Conservation (phyloP, 2,113 vertebrate genomes). For the Tursiops truncatus region DNA sequence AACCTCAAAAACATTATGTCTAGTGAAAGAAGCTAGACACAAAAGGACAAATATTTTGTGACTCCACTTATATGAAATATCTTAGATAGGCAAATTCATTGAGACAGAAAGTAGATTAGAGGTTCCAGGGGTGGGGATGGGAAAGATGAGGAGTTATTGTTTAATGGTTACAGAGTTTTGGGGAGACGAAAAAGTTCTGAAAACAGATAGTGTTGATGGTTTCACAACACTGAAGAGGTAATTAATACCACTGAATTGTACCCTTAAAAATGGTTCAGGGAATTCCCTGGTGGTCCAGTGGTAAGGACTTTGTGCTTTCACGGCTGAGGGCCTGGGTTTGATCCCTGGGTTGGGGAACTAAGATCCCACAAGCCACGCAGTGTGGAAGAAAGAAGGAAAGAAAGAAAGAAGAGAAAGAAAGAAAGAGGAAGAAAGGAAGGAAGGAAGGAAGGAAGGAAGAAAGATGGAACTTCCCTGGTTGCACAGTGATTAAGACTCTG, state of each 20-base stretch:
- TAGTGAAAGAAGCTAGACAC: neutral
- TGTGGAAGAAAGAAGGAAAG: no score
- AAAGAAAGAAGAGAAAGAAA: no score
- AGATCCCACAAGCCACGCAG: no score
- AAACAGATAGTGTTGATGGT: neutral
- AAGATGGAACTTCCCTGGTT: no score
- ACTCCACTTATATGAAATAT: neutral
- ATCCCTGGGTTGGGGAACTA: no score
- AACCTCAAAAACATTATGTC: neutral
- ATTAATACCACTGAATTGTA: neutral
- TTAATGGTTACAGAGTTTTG: neutral
- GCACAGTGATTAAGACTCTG: no score
- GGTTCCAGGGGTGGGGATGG: neutral
- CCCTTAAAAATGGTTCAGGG: neutral
- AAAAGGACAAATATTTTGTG: neutral
- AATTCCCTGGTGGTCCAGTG: no score
- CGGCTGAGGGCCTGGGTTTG: no score
- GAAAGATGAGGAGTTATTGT: neutral
- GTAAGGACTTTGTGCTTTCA: no score
- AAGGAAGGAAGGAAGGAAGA: fast-evolving
- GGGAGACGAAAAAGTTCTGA: neutral
- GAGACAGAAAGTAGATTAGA: neutral
- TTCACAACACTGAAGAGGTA: neutral
- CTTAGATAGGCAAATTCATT: neutral
- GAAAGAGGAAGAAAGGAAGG: fast-evolving